A percentile compares a stretch with the other conserved stretches of the same genome.
Conservation (phyloP, 2,797 vertebrate genomes). For the Esox lucius region DNA sequence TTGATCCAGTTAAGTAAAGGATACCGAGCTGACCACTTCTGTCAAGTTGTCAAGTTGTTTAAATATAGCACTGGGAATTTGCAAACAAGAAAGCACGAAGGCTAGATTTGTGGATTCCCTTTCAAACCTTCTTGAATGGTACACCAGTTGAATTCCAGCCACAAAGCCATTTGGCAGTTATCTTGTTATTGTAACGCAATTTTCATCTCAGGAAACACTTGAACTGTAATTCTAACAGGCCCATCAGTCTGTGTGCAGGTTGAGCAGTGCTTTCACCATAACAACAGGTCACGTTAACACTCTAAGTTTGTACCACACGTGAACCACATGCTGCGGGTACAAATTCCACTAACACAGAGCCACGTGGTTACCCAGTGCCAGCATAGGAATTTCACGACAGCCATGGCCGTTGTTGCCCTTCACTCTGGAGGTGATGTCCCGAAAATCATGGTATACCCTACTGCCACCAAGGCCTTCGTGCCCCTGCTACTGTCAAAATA, state of each 20-base stretch:
- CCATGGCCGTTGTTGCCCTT: too few relatives aligned
- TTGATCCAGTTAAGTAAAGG: conserved; percentile 2
- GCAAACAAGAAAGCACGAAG: background rate
- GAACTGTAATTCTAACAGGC: conserved; percentile 13
- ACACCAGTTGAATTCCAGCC: conserved; percentile 35
- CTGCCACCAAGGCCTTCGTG: too few relatives aligned
- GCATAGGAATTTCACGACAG: too few relatives aligned
- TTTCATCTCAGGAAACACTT: conserved; percentile 33
- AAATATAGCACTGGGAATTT: background rate
- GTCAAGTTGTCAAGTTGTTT: background rate
- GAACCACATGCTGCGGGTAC: conserved; percentile 23
- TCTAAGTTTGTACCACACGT: conserved; percentile 18
- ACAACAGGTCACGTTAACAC: conserved; percentile 14
- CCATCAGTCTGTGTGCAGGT: conserved; percentile 1
- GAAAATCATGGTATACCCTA: too few relatives aligned
- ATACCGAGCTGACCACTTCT: conserved; percentile 1
- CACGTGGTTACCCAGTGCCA: too few relatives aligned
- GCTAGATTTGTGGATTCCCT: conserved; percentile 37
- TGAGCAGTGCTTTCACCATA: conserved; percentile 19
- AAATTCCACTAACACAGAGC: conserved; percentile 14
- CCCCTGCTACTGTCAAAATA: too few relatives aligned
- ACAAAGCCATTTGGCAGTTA: conserved; percentile 56
- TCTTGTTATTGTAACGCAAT: conserved; percentile 64
- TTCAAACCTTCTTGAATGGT: conserved; percentile 43
- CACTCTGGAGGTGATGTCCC: too few relatives aligned